Evolutionary conservation across 2,797 vertebrate genomes (phyloP).

Genomic region (Adelosebastes latens): DNA sequence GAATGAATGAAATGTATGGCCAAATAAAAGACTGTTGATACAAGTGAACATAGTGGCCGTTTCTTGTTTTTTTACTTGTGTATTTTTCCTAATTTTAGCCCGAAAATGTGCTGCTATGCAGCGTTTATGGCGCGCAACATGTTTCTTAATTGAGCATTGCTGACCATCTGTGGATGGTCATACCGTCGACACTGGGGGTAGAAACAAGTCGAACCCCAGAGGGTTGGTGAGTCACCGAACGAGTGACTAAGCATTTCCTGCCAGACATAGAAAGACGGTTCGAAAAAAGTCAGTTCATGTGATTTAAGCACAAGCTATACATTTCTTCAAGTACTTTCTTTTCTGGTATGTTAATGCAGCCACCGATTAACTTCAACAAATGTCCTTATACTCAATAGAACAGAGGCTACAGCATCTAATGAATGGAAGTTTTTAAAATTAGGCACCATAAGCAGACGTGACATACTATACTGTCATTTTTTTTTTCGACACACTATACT

Average conservation of each 20-base stretch:
- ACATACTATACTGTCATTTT: no score
- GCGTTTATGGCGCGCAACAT: slow-evolving; percentile 44
- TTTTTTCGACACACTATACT: no score
- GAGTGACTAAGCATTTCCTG: slow-evolving; percentile 72
- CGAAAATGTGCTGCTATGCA: slow-evolving; percentile 35
- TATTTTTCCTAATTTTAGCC: slow-evolving; percentile 33
- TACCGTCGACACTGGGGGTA: slow-evolving; percentile 54
- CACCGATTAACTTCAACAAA: neutral
- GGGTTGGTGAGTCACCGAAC: slow-evolving; percentile 54
- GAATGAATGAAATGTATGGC: slow-evolving; percentile 68
- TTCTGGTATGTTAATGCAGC: neutral
- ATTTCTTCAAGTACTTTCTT: neutral
- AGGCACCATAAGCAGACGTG: no score
- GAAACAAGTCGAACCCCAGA: slow-evolving; percentile 35
- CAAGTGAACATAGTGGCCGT: neutral
- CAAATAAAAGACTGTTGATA: slow-evolving; percentile 78
- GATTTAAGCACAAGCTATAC: neutral
- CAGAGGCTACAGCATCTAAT: neutral
- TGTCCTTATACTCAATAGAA: no score
- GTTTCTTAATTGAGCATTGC: slow-evolving; percentile 59
- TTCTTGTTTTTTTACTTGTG: neutral
- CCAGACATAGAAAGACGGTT: neutral
- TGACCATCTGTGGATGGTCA: slow-evolving; percentile 50
- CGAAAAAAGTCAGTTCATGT: neutral
- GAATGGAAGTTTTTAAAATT: neutral